Evolutionary conservation across 2,113 vertebrate species (phyloP).

Genomic region (Platysternon megacephalum): DNA sequence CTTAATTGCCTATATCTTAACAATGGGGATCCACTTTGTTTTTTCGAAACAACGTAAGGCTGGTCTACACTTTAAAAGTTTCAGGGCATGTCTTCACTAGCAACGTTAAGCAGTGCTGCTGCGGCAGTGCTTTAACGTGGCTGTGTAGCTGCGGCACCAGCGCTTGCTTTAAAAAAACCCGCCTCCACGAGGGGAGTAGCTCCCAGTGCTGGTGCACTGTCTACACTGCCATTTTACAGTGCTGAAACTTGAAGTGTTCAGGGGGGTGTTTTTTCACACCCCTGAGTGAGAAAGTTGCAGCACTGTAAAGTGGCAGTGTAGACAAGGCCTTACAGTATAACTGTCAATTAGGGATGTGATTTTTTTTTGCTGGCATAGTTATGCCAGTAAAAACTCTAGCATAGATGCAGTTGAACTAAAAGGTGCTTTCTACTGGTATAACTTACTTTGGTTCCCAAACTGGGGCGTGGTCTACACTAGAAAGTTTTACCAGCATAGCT

Average conservation of each 20-base stretch:
- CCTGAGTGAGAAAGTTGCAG: too few species aligned
- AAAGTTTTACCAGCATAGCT: neutral
- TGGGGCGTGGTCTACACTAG: neutral
- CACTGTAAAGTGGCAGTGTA: too few species aligned
- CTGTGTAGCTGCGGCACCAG: too few species aligned
- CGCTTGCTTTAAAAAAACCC: too few species aligned
- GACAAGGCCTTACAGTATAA: neutral
- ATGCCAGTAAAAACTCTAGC: neutral
- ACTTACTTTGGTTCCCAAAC: neutral
- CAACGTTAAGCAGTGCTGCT: too few species aligned
- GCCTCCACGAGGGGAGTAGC: too few species aligned
- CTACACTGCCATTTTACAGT: too few species aligned
- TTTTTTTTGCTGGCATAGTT: neutral
- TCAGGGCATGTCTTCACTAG: neutral
- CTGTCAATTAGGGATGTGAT: neutral
- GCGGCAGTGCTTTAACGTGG: too few species aligned
- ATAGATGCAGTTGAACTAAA: neutral
- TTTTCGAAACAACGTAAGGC: neutral
- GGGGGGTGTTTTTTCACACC: too few species aligned
- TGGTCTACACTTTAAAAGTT: neutral
- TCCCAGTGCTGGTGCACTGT: too few species aligned
- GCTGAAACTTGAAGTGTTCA: too few species aligned
- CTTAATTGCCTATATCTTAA: neutral
- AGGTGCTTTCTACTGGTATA: too few species aligned
- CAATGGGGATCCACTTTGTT: neutral